Conservation (phyloP, 2,797 vertebrate species). For the Cossypha dichroa region DNA sequence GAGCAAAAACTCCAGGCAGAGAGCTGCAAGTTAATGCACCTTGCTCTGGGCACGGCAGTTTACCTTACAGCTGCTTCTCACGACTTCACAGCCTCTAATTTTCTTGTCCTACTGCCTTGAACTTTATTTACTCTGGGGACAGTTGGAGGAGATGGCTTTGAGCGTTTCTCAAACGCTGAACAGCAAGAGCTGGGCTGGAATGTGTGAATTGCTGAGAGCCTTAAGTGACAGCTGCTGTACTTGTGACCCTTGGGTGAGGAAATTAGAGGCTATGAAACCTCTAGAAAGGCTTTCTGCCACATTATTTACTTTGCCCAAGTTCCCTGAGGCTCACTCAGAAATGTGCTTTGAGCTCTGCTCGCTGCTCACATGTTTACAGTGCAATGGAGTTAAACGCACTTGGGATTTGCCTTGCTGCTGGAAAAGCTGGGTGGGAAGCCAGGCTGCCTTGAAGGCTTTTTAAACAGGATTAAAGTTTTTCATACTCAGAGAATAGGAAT, state of each 20-base stretch:
- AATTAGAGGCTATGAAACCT: slow-evolving; percentile 40
- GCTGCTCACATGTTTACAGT: neutral
- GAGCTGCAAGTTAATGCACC: neutral
- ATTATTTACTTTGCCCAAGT: slow-evolving; percentile 8
- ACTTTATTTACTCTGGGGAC: slow-evolving; percentile 48
- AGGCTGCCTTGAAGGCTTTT: slow-evolving; percentile 12
- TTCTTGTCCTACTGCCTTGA: slow-evolving; percentile 2
- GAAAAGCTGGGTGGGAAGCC: slow-evolving; percentile 14
- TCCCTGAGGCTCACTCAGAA: slow-evolving; percentile 14
- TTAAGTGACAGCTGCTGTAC: slow-evolving; percentile 37
- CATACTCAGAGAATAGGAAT: neutral
- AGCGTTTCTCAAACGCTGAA: slow-evolving; percentile 26
- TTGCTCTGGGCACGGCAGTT: neutral
- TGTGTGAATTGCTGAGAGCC: slow-evolving; percentile 49
- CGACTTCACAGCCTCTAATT: slow-evolving; percentile 22
- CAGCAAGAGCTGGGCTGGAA: neutral
- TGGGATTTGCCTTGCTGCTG: slow-evolving; percentile 25
- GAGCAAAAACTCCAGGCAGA: neutral
- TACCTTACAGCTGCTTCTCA: slow-evolving; percentile 10
- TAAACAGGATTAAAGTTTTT: slow-evolving; percentile 25
- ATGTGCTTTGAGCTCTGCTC: neutral
- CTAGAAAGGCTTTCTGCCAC: slow-evolving; percentile 28
- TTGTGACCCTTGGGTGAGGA: slow-evolving; percentile 36
- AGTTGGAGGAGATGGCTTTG: neutral
- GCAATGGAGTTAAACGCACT: slow-evolving; percentile 53